A percentile compares a stretch with the other conserved stretches of the same genome.
phyloP scores from a whole-genome alignment of 2,888 invertebrate genomes.

The Drosophila conformis region DNA sequence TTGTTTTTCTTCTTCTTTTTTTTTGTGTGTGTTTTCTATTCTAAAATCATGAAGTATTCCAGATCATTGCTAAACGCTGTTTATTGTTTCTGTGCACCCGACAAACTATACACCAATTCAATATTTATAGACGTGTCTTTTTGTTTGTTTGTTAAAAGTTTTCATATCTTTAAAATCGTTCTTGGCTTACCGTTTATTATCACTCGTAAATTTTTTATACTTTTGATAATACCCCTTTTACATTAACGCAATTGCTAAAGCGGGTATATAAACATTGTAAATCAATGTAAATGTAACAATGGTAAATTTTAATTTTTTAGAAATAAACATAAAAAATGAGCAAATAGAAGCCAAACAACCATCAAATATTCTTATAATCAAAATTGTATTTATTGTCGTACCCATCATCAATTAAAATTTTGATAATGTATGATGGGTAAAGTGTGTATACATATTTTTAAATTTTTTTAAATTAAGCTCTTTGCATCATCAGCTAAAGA shows the following conservation, averaged over 20 bases:
- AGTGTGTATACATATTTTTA: neutral
- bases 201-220: constrained; percentile 4
- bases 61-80: constrained; percentile 28
- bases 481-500: neutral
- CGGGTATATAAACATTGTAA: neutral
- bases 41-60: constrained; percentile 34
- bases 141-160: constrained; percentile 5
- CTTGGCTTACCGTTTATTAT: constrained; percentile 26
- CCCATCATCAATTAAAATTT: neutral
- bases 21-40: constrained; percentile 37
- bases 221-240: constrained; percentile 21
- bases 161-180: constrained; percentile 18
- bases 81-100: constrained; percentile 7
- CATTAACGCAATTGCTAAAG: neutral
- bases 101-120: constrained; percentile 6
- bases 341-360: neutral
- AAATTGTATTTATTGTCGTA: neutral
- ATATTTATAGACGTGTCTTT: neutral
- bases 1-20: constrained; percentile 4
- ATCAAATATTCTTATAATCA: neutral
- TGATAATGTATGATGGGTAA: neutral
- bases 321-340: neutral
- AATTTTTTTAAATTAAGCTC: neutral
- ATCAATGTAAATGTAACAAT: neutral
- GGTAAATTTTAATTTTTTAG: neutral